Evolutionary conservation across 2,113 vertebrate genomes (phyloP).

Genomic region (Oryctolagus cuniculus): DNA sequence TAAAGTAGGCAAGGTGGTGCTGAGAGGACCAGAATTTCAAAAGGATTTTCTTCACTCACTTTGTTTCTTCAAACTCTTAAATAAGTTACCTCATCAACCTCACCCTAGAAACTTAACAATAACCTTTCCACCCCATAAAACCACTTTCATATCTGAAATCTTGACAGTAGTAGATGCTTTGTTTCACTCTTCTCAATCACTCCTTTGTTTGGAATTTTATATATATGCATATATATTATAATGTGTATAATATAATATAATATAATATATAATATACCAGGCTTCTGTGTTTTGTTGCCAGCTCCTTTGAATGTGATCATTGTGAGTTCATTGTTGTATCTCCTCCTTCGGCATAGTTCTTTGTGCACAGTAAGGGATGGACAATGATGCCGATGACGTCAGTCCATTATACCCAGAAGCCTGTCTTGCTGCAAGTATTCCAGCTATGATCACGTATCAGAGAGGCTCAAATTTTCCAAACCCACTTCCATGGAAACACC

Average conservation of each 20-base stretch:
- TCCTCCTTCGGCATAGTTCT: not conserved
- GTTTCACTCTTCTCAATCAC: not conserved
- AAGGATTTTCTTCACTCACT: not conserved
- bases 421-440: not conserved
- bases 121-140: not conserved
- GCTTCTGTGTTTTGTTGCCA: not conserved
- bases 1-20: not conserved
- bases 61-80: not conserved
- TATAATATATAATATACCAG: no score
- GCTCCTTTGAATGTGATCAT: not conserved
- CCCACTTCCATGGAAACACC: not conserved
- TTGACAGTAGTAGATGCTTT: not conserved
- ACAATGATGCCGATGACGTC: not conserved
- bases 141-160: not conserved
- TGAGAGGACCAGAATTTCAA: not conserved
- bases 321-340: fast-evolving
- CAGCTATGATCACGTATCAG: not conserved
- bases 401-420: not conserved
- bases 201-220: not conserved
- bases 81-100: not conserved
- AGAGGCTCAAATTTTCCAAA: not conserved
- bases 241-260: no score
- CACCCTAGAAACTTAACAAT: not conserved
- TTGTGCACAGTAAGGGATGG: not conserved
- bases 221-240: not conserved